Conservation (phyloP, 1,140 invertebrate genomes). For the Reticulitermes speratus region DNA sequence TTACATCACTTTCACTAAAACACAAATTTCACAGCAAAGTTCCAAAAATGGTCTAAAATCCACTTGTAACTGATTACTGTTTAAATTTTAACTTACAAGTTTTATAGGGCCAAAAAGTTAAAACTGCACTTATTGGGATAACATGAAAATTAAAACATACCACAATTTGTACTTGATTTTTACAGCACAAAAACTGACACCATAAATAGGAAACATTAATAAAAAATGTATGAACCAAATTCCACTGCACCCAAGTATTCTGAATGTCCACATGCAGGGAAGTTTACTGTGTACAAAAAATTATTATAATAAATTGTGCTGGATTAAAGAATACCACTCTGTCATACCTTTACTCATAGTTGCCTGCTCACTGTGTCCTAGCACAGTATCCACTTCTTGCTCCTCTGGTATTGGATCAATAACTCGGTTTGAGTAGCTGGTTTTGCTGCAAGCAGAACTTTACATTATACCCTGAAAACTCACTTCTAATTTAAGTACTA, state of each 20-base stretch:
- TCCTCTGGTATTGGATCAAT: slow-evolving; percentile 17
- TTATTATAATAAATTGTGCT: background rate
- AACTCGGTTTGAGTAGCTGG: background rate
- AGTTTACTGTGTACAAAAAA: background rate
- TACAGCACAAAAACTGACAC: background rate
- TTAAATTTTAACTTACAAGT: too few species aligned
- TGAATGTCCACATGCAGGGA: background rate
- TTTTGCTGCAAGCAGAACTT: background rate
- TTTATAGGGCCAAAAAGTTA: too few species aligned
- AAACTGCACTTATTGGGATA: too few species aligned
- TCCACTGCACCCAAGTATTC: background rate
- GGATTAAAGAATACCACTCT: background rate
- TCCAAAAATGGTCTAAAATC: too few species aligned
- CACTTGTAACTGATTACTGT: too few species aligned
- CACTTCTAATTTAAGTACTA: too few species aligned
- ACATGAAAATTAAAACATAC: background rate
- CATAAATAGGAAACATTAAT: background rate
- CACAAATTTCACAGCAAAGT: too few species aligned
- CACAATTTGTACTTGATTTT: background rate
- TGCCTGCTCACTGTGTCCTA: background rate
- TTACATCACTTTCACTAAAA: too few species aligned
- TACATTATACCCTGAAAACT: background rate
- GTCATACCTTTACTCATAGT: background rate
- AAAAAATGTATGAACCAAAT: background rate
- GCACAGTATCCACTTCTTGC: background rate